A percentile compares a stretch with the other conserved stretches of the same genome.
Conservation (phyloP, 2,113 vertebrate genomes). For the Sitta europaea region DNA sequence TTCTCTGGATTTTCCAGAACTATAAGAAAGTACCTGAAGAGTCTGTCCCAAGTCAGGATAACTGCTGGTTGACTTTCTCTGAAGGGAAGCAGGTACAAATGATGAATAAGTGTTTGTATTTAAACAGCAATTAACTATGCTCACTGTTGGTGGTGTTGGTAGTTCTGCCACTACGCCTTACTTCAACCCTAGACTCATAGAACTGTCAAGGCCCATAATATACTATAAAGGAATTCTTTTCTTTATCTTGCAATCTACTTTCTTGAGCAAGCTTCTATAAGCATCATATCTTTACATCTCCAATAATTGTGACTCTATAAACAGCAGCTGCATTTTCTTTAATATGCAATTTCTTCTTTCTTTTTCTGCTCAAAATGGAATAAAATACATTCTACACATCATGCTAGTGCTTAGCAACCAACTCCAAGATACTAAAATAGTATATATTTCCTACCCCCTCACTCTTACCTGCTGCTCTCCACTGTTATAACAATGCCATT, state of each 20-base stretch:
- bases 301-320: neutral
- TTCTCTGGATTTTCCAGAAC: neutral
- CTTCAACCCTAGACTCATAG: neutral
- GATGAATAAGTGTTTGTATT: neutral
- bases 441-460: neutral
- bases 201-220: neutral
- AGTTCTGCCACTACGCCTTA: neutral
- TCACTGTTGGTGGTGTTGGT: too few relatives aligned
- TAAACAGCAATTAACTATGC: neutral
- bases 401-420: conserved; percentile 22
- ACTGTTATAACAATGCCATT: neutral
- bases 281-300: neutral
- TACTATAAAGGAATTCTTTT: neutral
- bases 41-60: neutral
- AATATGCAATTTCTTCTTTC: neutral
- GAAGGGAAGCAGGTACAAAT: neutral
- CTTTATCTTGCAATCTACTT: neutral
- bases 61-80: neutral
- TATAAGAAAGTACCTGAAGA: neutral
- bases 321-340: neutral
- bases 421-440: neutral
- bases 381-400: neutral
- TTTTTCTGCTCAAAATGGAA: neutral
- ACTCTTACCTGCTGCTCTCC: neutral
- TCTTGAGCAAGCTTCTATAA: neutral